phyloP scores from a whole-genome alignment of 2,797 vertebrate genomes.

The Ceryle rudis region DNA sequence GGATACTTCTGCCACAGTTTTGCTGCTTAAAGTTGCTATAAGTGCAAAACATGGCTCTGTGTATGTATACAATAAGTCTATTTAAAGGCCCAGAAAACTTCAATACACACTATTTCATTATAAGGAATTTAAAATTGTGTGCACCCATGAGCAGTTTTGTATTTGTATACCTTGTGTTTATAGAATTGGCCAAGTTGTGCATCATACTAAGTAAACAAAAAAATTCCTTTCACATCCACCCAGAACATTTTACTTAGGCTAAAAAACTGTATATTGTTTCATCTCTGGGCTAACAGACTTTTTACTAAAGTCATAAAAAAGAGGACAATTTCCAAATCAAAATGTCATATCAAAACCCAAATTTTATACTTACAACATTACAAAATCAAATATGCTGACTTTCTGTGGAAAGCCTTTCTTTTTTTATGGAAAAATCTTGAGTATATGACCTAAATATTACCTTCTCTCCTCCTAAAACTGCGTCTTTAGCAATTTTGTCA shows the following conservation, averaged over 20 bases:
- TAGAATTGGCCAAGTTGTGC: not conserved
- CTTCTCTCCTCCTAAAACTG: not conserved
- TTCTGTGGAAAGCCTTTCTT: not conserved
- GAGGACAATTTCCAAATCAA: not conserved
- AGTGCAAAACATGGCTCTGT: not conserved
- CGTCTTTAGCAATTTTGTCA: not conserved
- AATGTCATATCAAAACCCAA: not conserved
- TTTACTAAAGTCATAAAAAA: not conserved
- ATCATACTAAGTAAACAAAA: not conserved
- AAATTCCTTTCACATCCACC: not conserved
- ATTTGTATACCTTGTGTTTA: not conserved
- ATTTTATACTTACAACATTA: not conserved
- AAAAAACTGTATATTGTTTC: fast-evolving
- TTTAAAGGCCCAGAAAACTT: not conserved
- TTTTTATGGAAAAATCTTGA: not conserved
- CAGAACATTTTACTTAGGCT: not conserved
- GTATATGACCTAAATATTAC: not conserved
- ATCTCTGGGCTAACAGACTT: not conserved
- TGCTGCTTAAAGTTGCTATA: not conserved
- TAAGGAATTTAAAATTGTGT: not conserved
- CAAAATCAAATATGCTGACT: not conserved
- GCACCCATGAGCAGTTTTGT: not conserved
- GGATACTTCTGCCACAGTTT: not conserved
- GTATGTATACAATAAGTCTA: not conserved
- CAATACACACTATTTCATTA: not conserved